Evolutionary conservation across 1,140 invertebrate species (phyloP).

Genomic region (Hylyphantes graminicola): DNA sequence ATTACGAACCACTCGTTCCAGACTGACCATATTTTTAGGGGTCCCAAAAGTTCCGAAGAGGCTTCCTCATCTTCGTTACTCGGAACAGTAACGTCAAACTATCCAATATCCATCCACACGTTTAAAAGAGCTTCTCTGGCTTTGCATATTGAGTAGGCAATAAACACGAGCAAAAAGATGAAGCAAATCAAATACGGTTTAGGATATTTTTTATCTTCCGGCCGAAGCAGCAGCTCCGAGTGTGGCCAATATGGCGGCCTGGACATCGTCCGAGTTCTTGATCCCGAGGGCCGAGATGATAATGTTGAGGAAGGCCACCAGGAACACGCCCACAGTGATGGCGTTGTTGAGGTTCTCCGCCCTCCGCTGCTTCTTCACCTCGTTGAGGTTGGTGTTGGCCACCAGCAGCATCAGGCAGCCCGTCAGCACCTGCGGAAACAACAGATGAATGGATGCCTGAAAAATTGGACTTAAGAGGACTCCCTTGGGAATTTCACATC

Average conservation of each 20-base stretch:
- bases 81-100: too few species aligned
- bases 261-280: slow-evolving; percentile 58
- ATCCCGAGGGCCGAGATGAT: slow-evolving; percentile 63
- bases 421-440: slow-evolving; percentile 52
- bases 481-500: too few species aligned
- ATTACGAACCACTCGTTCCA: too few species aligned
- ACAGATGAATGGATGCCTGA: slow-evolving; percentile 4
- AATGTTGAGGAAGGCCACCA: slow-evolving; percentile 64
- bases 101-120: too few species aligned
- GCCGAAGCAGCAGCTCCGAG: neutral
- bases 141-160: too few species aligned
- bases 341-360: slow-evolving; percentile 63
- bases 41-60: too few species aligned
- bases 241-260: neutral
- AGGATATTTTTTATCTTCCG: neutral
- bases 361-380: slow-evolving; percentile 59
- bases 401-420: slow-evolving; percentile 58
- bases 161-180: too few species aligned
- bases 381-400: slow-evolving; percentile 60
- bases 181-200: too few species aligned
- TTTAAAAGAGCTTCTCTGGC: too few species aligned
- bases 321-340: slow-evolving; percentile 62
- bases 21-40: too few species aligned
- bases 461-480: neutral
- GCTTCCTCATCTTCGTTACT: too few species aligned